These are phyloP conservation scores for Drosophila longiperda DNA, from an alignment of 2,888 invertebrate genomes.

Conservation along the genomic window DNA sequence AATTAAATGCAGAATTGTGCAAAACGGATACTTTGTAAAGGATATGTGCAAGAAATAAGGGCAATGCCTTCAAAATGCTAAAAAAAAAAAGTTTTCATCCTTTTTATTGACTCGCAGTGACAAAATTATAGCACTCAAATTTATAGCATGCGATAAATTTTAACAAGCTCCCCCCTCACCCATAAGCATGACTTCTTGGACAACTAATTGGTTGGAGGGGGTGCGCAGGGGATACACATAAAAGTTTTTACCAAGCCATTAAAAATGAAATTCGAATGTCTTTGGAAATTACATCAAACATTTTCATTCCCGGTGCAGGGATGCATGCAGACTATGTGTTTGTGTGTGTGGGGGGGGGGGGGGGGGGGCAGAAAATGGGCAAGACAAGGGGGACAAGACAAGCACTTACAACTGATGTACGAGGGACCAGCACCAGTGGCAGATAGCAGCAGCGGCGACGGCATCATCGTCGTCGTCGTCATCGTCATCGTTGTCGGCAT, in stretches of 20 bases:
- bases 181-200: not conserved
- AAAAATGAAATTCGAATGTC: slow-evolving; percentile 40
- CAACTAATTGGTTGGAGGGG: slow-evolving; percentile 54
- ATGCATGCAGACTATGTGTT: slow-evolving; percentile 13
- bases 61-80: slow-evolving; percentile 57
- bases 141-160: slow-evolving; percentile 75
- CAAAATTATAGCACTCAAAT: slow-evolving; percentile 71
- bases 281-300: slow-evolving; percentile 27
- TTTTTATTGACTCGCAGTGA: slow-evolving; percentile 66
- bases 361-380: not conserved
- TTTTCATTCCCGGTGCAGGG: slow-evolving; percentile 16
- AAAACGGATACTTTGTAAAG: slow-evolving; percentile 32
- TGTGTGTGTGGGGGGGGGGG: not conserved
- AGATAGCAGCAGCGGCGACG: slow-evolving; percentile 34
- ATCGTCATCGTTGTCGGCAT: slow-evolving; percentile 16
- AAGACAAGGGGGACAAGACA: slow-evolving; percentile 42
- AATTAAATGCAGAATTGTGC: slow-evolving; percentile 58
- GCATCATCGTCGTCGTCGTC: slow-evolving; percentile 18
- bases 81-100: slow-evolving; percentile 58
- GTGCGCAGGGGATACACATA: slow-evolving; percentile 21
- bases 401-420: slow-evolving; percentile 83
- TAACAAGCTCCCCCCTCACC: slow-evolving; percentile 48
- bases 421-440: slow-evolving; percentile 55
- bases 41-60: slow-evolving; percentile 23
- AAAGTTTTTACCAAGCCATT: slow-evolving; percentile 49